Percentiles rank a stretch among this genome's conserved stretches.
phyloP scores from a whole-genome alignment of 2,113 vertebrate genomes.

The Thamnophis sirtalis region DNA sequence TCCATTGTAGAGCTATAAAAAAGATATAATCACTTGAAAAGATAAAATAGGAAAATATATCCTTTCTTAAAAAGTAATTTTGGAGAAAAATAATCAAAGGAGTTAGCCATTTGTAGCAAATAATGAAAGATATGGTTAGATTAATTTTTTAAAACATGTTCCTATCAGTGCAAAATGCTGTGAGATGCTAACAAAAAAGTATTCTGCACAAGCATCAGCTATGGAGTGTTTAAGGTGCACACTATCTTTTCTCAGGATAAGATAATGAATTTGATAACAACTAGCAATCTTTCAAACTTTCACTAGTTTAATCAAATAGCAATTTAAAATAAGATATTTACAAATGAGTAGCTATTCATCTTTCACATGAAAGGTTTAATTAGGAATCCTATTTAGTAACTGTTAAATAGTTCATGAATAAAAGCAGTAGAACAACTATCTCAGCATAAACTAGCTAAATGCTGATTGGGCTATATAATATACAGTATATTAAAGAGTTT shows the following conservation, averaged over 20 bases:
- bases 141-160: neutral
- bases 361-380: neutral
- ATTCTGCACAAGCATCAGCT: neutral
- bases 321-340: neutral
- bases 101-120: neutral
- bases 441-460: neutral
- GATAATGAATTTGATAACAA: neutral
- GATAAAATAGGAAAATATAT: neutral
- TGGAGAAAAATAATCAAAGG: neutral
- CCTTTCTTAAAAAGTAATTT: neutral
- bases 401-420: neutral
- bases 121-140: neutral
- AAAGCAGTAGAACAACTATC: conserved; percentile 1
- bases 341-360: neutral
- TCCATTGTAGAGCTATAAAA: neutral
- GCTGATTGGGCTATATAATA: neutral
- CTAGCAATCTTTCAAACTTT: neutral
- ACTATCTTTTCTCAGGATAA: neutral
- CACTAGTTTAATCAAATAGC: neutral
- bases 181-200: neutral
- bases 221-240: neutral
- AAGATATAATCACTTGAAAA: neutral
- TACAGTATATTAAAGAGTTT: neutral
- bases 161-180: neutral
- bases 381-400: neutral